Base-by-base conservation (phyloP, 1,140 invertebrate species). In the Brachionus paranguensis region DNA sequence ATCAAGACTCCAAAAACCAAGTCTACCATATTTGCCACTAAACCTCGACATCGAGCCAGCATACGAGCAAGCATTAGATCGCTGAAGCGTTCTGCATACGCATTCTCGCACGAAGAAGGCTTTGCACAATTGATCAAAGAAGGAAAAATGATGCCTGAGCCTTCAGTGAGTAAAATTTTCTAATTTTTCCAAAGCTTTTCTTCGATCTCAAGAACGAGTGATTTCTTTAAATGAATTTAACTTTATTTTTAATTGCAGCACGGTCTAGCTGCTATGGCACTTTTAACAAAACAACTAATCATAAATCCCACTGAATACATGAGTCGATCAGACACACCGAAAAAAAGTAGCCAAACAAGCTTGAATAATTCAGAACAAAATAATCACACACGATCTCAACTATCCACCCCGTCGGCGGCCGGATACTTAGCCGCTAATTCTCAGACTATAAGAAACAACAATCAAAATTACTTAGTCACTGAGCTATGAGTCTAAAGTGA, bases 71-170 rank as follows among this genome's bases (percentile, higher is more conserved):
- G 89, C 85, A 94, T 93, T 68, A 91, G 89, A 20, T 85, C 85
- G 11, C 33, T 85, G 3, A 92, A 98, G 55, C 93, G 97, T 14
- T 98, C 96, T 0, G 97, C 97, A 47, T 99, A 99, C 89, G 97
- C 97, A 1, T 99, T 99, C 91, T 95, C 97, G 41, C 97, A 99
- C 90, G 92, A 93, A 87, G 95, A 97, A 91, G 96, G 97, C 86
- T 99, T 99, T 90, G 97, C 97, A 50, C 92, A 96, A 8, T 93
- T 99, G 27, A 99, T 99, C 87, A 98, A 96, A 5, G 97, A 95
- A 47, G 97, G 97, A n/a, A 84, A 84, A 72, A 70, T 84, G 81
- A 84, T 84, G 65, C 60, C 60, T 43, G 60, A 84, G 24, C 60
- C 81, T 20, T 53, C 27, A 7, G 81, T 84, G 68, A 68, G 81